Conservation (phyloP, 2,113 vertebrate genomes). For the Ailurus styani region DNA sequence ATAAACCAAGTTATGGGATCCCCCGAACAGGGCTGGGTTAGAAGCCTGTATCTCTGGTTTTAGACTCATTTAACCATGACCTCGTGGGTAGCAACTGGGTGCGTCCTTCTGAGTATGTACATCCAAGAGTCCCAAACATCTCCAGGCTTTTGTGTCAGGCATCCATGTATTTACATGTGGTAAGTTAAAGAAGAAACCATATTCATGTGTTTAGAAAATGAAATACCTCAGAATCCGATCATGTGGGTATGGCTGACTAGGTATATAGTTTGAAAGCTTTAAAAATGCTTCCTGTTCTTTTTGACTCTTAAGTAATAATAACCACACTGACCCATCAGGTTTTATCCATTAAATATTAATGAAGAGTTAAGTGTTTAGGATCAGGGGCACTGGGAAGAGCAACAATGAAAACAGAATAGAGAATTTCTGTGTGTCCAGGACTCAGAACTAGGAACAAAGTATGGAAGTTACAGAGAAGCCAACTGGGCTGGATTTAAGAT, state of each 20-base stretch:
- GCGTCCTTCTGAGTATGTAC: background rate
- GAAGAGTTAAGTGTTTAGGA: background rate
- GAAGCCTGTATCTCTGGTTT: background rate
- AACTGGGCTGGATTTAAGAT: background rate
- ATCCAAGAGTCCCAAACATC: rapidly evolving
- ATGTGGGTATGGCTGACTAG: background rate
- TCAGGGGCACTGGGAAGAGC: background rate
- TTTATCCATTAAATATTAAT: background rate
- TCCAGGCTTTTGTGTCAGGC: background rate
- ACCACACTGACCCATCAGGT: background rate
- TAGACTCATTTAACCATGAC: background rate
- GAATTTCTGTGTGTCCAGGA: background rate
- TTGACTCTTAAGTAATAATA: background rate
- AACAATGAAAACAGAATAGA: background rate
- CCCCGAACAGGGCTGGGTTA: background rate
- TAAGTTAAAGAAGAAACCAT: background rate
- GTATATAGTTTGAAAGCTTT: background rate
- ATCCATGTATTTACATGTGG: rapidly evolving
- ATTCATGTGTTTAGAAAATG: background rate
- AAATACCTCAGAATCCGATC: background rate
- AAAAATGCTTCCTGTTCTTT: background rate
- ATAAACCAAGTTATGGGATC: background rate
- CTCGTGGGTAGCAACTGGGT: background rate
- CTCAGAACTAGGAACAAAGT: background rate
- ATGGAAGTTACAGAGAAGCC: background rate